phyloP scores from a whole-genome alignment of 2,888 invertebrate genomes.

The Spodoptera exigua region DNA sequence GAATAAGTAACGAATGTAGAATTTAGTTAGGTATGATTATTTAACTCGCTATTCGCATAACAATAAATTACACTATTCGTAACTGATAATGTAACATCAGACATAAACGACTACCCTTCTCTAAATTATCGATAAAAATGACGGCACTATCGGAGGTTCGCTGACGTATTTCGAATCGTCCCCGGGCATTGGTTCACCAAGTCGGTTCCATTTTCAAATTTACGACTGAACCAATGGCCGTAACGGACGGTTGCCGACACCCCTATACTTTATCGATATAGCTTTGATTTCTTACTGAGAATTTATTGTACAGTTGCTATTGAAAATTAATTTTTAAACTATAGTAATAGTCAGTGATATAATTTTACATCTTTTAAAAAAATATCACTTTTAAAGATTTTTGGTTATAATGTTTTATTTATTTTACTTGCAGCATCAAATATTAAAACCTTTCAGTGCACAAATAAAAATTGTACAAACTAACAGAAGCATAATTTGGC shows the following conservation, averaged over 20 bases:
- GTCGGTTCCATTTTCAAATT: constrained; percentile 72
- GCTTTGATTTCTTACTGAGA: constrained; percentile 51
- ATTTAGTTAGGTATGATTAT: too few species aligned
- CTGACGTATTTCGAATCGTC: constrained; percentile 54
- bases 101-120: constrained; percentile 26
- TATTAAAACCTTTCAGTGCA: too few species aligned
- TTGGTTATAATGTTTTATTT: too few species aligned
- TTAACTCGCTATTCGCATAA: too few species aligned
- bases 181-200: constrained; percentile 60
- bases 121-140: constrained; percentile 50
- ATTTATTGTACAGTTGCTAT: constrained; percentile 47
- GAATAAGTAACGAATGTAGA: too few species aligned
- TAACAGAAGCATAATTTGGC: constrained; percentile 26
- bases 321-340: constrained; percentile 29
- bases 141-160: constrained; percentile 33
- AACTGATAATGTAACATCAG: constrained; percentile 12
- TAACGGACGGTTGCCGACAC: constrained; percentile 56
- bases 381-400: too few species aligned
- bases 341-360: not conserved
- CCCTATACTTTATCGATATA: constrained; percentile 59
- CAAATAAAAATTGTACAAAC: constrained; percentile 2
- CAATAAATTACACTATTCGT: constrained; percentile 20
- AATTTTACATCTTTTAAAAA: not conserved
- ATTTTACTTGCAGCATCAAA: too few species aligned
- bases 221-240: constrained; percentile 67